Evolutionary conservation across 2,888 invertebrate genomes (phyloP).

Genomic region (Apodemia zela): DNA sequence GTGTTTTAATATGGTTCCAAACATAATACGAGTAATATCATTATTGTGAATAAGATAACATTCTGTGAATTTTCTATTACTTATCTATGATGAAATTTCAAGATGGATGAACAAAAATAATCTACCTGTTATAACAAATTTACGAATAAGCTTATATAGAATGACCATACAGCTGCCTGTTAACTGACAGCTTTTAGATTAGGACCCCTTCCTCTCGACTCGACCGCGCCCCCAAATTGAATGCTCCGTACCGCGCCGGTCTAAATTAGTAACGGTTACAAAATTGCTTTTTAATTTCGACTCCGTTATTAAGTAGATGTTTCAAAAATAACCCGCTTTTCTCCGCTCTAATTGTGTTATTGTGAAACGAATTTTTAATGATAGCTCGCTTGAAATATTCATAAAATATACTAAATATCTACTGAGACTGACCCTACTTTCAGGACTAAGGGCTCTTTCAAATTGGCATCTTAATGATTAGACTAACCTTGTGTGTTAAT

Average conservation of each 20-base stretch:
- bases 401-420: background rate
- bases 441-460: too few relatives aligned
- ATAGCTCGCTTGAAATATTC: constrained; percentile 18
- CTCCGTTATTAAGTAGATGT: constrained; percentile 63
- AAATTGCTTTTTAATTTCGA: constrained; percentile 78
- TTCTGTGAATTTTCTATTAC: too few relatives aligned
- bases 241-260: constrained; percentile 60
- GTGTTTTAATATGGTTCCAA: too few relatives aligned
- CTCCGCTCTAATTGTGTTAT: constrained; percentile 5
- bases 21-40: too few relatives aligned
- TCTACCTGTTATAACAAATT: constrained; percentile 34
- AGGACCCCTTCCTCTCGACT: constrained; percentile 48
- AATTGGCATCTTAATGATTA: too few relatives aligned
- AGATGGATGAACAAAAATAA: background rate
- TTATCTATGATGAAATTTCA: too few relatives aligned
- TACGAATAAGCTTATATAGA: constrained; percentile 44
- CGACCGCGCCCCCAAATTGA: constrained; percentile 63
- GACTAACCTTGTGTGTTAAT: too few relatives aligned
- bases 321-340: constrained; percentile 32
- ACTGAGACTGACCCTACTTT: background rate
- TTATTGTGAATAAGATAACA: too few relatives aligned
- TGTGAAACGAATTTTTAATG: constrained; percentile 30
- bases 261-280: constrained; percentile 77
- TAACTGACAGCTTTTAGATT: constrained; percentile 78
- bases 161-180: constrained; percentile 56